Percentiles rank a stretch among this genome's conserved stretches.
Evolutionary conservation across 2,888 invertebrate genomes (phyloP).

Genomic region (Xestobium rufovillosum): DNA sequence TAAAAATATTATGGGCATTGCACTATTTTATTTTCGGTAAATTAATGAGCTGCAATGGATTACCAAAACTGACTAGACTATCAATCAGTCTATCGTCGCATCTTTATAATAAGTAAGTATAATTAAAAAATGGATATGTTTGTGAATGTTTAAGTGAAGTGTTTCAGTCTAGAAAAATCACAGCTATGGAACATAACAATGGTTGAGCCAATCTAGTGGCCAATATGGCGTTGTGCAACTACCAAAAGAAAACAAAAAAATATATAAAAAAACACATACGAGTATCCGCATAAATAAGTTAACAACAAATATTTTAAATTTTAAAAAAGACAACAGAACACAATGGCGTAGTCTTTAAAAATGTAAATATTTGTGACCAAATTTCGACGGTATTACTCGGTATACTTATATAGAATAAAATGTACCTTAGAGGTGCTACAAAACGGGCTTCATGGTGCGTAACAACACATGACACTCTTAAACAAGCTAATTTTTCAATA

Average conservation of each 20-base stretch:
- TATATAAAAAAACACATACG: too few species aligned
- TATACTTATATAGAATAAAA: too few species aligned
- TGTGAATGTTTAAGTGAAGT: constrained; percentile 27
- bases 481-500: too few species aligned
- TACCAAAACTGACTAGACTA: constrained; percentile 32
- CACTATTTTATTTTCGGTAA: constrained; percentile 29
- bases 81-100: constrained; percentile 34
- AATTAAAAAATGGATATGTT: constrained; percentile 31
- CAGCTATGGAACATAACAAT: constrained; percentile 51
- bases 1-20: constrained; percentile 34
- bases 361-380: too few species aligned
- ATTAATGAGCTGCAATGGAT: constrained; percentile 31
- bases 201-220: constrained; percentile 20
- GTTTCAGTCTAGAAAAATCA: constrained; percentile 61
- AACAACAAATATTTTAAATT: too few species aligned
- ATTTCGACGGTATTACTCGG: too few species aligned
- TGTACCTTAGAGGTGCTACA: constrained; percentile 30
- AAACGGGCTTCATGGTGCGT: constrained; percentile 31
- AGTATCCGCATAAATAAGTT: too few species aligned
- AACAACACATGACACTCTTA: constrained; percentile 28
- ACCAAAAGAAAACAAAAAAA: too few species aligned
- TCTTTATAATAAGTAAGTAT: constrained; percentile 26
- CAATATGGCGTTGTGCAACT: constrained; percentile 35
- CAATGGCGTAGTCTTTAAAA: too few species aligned
- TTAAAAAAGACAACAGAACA: too few species aligned